phyloP scores from a whole-genome alignment of 2,888 invertebrate genomes.

The Cosmia trapezina region DNA sequence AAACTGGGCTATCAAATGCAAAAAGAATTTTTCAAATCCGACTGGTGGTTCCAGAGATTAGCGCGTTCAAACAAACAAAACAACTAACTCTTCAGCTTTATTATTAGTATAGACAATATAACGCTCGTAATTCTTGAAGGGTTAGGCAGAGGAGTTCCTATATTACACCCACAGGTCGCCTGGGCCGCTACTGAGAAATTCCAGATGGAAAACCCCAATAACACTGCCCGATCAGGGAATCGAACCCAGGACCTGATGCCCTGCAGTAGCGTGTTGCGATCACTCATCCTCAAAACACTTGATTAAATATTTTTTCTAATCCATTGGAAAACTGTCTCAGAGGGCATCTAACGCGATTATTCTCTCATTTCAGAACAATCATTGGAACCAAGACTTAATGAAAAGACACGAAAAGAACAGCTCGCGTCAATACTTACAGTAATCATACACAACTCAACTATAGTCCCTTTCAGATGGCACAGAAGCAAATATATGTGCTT shows the following conservation, averaged over 20 bases:
- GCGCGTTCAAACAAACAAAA: too few relatives aligned
- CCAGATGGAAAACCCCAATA: neutral
- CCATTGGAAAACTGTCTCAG: neutral
- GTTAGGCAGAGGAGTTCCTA: too few relatives aligned
- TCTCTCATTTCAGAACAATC: constrained; percentile 57
- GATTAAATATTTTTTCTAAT: neutral
- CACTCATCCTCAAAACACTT: neutral
- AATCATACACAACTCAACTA: constrained; percentile 62
- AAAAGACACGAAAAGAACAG: constrained; percentile 52
- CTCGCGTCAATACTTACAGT: constrained; percentile 55
- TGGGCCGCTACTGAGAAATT: neutral
- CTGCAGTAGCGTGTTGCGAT: neutral
- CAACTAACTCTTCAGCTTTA: too few relatives aligned
- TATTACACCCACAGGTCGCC: neutral
- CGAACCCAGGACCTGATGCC: neutral
- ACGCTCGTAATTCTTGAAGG: too few relatives aligned
- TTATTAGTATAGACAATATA: neutral
- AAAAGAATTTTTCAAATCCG: too few relatives aligned
- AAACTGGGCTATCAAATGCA: too few relatives aligned
- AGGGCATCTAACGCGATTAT: constrained; percentile 56
- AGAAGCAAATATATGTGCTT: constrained; percentile 66
- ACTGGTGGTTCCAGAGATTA: too few relatives aligned
- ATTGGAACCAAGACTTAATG: constrained; percentile 40
- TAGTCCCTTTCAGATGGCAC: constrained; percentile 65
- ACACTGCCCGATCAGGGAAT: neutral